These are phyloP conservation scores for Pseudomyrmex flavicornis DNA, from an alignment of 1,140 invertebrate species.

Conservation along the genomic window DNA sequence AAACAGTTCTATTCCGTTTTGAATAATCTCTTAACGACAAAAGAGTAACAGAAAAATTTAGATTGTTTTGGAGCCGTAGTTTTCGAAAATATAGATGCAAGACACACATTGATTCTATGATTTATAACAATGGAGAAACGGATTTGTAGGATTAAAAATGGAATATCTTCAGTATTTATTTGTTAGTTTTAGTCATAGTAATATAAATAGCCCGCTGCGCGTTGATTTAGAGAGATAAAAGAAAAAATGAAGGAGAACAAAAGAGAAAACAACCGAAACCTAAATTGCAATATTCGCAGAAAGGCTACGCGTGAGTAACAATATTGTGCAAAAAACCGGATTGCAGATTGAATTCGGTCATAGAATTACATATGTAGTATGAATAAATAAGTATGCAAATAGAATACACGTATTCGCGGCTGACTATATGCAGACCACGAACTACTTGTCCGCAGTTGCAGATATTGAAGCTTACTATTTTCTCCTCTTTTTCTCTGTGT, in stretches of 20 bases:
- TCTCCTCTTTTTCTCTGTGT: not conserved
- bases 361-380: conserved; percentile 55
- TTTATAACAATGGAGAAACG: conserved; percentile 12
- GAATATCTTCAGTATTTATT: conserved; percentile 26
- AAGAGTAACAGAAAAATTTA: too few species aligned
- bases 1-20: too few species aligned
- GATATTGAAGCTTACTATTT: not conserved
- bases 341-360: conserved; percentile 43
- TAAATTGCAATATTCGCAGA: conserved; percentile 54
- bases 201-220: conserved; percentile 24
- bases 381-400: conserved; percentile 59
- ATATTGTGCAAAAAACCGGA: conserved; percentile 50
- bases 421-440: not conserved
- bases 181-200: conserved; percentile 36
- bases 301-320: conserved; percentile 48
- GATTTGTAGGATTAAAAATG: conserved; percentile 31
- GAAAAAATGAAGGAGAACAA: not conserved
- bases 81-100: not conserved
- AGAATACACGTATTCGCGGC: not conserved
- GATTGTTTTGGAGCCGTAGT: too few species aligned
- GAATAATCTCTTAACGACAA: too few species aligned
- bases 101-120: not conserved
- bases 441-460: conserved; percentile 14
- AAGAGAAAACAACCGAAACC: conserved; percentile 47
- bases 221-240: conserved; percentile 46